Base-by-base conservation (phyloP, 92 coral and sea anemone species). In the Metridium senile region DNA sequence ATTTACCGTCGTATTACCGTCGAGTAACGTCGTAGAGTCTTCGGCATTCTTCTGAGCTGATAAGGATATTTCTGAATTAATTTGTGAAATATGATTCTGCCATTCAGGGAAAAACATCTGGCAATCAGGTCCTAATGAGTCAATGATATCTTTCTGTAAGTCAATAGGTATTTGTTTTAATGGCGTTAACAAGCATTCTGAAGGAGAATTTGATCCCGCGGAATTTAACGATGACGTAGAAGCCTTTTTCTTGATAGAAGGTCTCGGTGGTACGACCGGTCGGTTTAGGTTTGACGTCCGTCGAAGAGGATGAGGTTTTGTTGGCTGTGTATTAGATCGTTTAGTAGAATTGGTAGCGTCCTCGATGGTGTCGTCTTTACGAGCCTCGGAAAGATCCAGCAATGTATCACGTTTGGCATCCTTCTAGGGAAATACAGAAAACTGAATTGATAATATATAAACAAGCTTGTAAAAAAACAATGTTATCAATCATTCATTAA, bases 141-240 rank as follows among this genome's bases (percentile, higher is more conserved):
- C 87, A 64, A 86, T 54, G 18, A 85, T 86, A 78, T 86, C 90
- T 66, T 66, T 75, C 33, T 75, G 57, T 30, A 86, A 59, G 39
- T 80, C 81, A n/a, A 86, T 62, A 59, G 90, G 82, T 28, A 86
- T 76, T 18, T 82, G 90, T 66, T 68, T 81, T 43, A 86, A 39
- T 46, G 90, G 90, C 19, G 90, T 81, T 2, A 86, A 69, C 9
- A 67, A 19, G 53, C 70, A 77, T 11, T 63, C 80, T 2, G 74
- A 43, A 0, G 69, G 84, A 9, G 82, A 34, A 17, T 20, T 56
- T 17, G 76, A 72, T 34, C 16, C 61, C 22, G 34, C 28, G 46
- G 59, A 58, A 72, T 34, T 72, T 28, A 25, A 32, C 23, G 59
- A 70, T 20, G 86, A 68, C 22, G 28, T 43, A 20, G 63, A 80